Evolutionary conservation across 2,797 vertebrate genomes (phyloP).

Genomic region (Salmo trutta): DNA sequence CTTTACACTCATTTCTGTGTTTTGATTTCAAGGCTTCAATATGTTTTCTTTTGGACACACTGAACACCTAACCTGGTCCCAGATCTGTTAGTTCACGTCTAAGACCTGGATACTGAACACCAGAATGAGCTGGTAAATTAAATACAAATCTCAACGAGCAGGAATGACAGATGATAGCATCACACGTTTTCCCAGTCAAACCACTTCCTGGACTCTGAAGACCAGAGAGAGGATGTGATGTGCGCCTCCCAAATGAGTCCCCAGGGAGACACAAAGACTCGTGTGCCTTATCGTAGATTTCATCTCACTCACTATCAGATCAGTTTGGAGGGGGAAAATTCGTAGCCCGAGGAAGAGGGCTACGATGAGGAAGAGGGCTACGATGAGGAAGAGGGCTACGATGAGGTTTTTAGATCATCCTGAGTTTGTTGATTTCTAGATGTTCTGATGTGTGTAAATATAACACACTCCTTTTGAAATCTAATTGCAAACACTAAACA

Average conservation of each 20-base stretch:
- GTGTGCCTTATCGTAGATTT: slow-evolving; percentile 17
- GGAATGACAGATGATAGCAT: slow-evolving; percentile 56
- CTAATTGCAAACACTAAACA: neutral
- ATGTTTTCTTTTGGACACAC: no score
- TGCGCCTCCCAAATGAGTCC: slow-evolving; percentile 73
- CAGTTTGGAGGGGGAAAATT: slow-evolving; percentile 11
- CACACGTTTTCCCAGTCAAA: slow-evolving; percentile 67
- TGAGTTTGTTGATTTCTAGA: slow-evolving; percentile 41
- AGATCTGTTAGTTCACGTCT: no score
- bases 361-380: neutral
- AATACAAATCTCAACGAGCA: slow-evolving; percentile 5
- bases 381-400: no score
- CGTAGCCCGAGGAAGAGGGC: no score
- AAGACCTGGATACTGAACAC: neutral
- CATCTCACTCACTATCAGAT: slow-evolving; percentile 28
- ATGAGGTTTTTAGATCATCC: slow-evolving; percentile 5
- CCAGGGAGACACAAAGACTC: slow-evolving; percentile 51
- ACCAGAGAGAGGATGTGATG: slow-evolving; percentile 20
- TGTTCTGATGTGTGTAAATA: slow-evolving; percentile 12
- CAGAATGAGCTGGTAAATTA: neutral
- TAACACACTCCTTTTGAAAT: neutral
- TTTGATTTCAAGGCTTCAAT: no score
- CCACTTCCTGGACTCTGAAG: slow-evolving; percentile 57
- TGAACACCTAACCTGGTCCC: no score
- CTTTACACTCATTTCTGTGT: no score